Percentiles rank a stretch among this genome's conserved stretches.
Evolutionary conservation across 2,888 invertebrate species (phyloP).

Genomic region (Merodon equestris): DNA sequence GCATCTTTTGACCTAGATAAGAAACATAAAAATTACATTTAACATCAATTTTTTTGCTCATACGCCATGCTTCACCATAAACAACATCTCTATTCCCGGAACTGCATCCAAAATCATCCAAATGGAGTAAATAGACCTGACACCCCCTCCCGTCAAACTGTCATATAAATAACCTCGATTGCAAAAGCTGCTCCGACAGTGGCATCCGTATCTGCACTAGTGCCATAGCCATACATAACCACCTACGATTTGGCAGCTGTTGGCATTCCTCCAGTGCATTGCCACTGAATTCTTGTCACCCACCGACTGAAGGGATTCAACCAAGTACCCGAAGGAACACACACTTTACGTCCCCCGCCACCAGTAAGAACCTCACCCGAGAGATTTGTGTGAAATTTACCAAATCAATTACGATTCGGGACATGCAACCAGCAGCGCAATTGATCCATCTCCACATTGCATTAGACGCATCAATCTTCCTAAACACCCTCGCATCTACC

Average conservation of each 20-base stretch:
- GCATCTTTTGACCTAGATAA: too few relatives aligned
- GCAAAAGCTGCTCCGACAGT: not conserved
- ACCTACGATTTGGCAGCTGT: not conserved
- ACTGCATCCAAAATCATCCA: too few relatives aligned
- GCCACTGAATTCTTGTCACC: conserved; percentile 10
- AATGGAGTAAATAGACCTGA: too few relatives aligned
- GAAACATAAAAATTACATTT: too few relatives aligned
- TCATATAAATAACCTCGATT: conserved; percentile 11
- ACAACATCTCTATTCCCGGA: too few relatives aligned
- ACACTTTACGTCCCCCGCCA: not conserved
- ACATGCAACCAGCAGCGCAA: conserved; percentile 52
- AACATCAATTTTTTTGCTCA: too few relatives aligned
- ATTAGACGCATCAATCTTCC: conserved; percentile 58
- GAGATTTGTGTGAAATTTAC: conserved; percentile 34
- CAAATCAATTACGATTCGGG: conserved; percentile 60
- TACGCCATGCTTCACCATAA: too few relatives aligned
- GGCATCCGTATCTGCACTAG: too few relatives aligned
- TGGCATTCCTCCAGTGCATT: conserved; percentile 16
- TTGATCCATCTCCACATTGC: conserved; percentile 56
- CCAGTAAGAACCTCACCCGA: conserved; percentile 2
- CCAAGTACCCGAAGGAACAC: not conserved
- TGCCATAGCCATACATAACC: too few relatives aligned
- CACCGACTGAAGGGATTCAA: too few relatives aligned
- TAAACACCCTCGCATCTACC: not conserved
- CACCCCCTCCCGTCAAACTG: not conserved